Base-by-base conservation (phyloP, 2,113 vertebrate species). In the Cinclus cinclus region DNA sequence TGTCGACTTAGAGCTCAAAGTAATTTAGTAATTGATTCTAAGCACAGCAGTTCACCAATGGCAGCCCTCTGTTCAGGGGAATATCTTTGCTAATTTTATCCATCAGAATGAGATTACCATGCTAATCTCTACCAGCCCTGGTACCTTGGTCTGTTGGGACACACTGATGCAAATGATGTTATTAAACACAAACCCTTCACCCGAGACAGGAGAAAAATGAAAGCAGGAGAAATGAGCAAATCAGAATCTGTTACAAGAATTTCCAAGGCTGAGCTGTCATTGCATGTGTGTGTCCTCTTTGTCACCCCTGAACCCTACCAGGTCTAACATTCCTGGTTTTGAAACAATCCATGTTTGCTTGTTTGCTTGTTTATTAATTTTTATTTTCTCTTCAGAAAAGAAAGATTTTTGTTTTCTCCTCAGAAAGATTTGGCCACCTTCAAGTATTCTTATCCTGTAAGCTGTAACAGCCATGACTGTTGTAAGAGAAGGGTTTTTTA, bases 11-110 rank as follows among this genome's bases (percentile, higher is more conserved):
- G 99, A 99, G 99, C 98, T 99, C 98, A 98, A 98, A 99, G 99
- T 99, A 99, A 99, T 99, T 99, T 99, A 99, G 99, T 99, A 99
- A 99, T 99, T 99, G 99, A 99, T 99, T 99, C 99, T 98, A 98
- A 98, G 98, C 98, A 98, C 98, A 97, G 98, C 98, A 97, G 98
- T 98, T 98, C 96, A 96, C 98, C 97, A 99, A 98, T 98, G 98
- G 98, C 98, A 97, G 98, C 97, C 98, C 97, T 98, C 98, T 98
- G 98, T 99, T 98, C 98, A 98, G 98, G 98, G 98, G 98, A 99
- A 99, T 99, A 99, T 98, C 98, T 99, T 98, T 99, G 99, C 99
- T 99, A 99, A 99, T 99, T 99, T 99, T 98, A 99, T 99, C 98
- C 99, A 98, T 98, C 97, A 98, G 98, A 99, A 99, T 99, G 98